These are phyloP conservation scores for Eupithecia subfuscata DNA, from an alignment of 2,888 invertebrate species.

Conservation along the genomic window DNA sequence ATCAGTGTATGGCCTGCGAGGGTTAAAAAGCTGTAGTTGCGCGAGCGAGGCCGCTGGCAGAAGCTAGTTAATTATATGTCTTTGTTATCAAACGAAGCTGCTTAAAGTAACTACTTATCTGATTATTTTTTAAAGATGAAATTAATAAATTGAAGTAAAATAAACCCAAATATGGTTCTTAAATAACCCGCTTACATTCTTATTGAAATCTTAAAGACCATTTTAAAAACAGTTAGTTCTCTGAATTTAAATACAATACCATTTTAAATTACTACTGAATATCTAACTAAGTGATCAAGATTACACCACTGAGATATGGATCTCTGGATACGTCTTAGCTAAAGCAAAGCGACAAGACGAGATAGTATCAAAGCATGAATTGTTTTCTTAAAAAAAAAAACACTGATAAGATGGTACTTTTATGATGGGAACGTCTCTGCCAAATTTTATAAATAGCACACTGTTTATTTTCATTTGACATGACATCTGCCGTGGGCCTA, in stretches of 20 bases:
- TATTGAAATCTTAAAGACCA: background rate
- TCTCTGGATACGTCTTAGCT: background rate
- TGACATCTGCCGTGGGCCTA: background rate
- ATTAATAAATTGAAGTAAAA: too few species aligned
- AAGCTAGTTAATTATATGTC: too few species aligned
- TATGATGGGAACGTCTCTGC: too few species aligned
- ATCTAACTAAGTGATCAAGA: background rate
- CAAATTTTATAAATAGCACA: too few species aligned
- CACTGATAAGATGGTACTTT: too few species aligned
- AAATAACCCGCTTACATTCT: too few species aligned
- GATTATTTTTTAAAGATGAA: background rate
- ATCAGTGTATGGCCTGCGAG: background rate
- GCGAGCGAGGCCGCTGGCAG: too few species aligned
- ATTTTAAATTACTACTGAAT: background rate
- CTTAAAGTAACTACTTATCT: background rate
- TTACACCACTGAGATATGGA: background rate
- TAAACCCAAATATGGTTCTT: too few species aligned
- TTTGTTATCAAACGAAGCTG: background rate
- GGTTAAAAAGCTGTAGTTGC: too few species aligned
- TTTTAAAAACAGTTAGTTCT: background rate
- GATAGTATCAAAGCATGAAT: too few species aligned
- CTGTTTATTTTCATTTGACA: background rate
- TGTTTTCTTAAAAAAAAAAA: background rate
- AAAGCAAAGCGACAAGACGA: background rate
- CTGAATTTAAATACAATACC: background rate